A percentile compares a stretch with the other conserved stretches of the same genome.
Conservation (phyloP, 2,888 invertebrate genomes). For the Neria commutata region DNA sequence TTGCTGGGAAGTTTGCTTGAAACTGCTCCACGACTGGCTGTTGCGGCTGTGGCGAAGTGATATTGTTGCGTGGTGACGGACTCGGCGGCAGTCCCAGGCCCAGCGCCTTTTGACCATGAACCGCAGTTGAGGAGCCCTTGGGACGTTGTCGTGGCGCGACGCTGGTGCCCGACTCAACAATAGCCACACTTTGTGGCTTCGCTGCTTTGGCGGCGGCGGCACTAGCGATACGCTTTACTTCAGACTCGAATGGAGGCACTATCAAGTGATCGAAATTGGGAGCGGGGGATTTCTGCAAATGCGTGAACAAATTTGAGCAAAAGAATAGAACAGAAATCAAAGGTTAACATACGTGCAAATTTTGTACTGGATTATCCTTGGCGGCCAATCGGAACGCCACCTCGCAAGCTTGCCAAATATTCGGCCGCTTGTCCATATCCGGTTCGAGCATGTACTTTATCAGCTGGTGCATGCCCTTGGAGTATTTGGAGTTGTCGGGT, state of each 20-base stretch:
- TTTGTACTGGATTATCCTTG: conserved; percentile 79
- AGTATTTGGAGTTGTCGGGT: conserved; percentile 80
- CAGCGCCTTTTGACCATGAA: conserved; percentile 61
- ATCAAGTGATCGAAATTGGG: conserved; percentile 71
- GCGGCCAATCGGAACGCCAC: conserved; percentile 74
- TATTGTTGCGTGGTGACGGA: conserved; percentile 63
- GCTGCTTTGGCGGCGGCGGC: conserved; percentile 49
- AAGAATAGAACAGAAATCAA: not conserved
- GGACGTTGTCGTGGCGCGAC: conserved; percentile 84
- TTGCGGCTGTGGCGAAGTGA: conserved; percentile 59
- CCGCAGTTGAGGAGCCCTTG: conserved; percentile 66
- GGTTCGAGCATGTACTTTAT: conserved; percentile 86
- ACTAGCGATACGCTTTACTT: conserved; percentile 65
- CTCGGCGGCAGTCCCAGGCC: conserved; percentile 66
- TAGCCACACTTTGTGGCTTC: conserved; percentile 61
- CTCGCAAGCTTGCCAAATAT: conserved; percentile 83
- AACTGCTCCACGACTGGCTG: conserved; percentile 60
- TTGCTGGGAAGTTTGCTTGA: conserved; percentile 59
- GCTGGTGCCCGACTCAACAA: conserved; percentile 74
- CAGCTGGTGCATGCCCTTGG: conserved; percentile 72
- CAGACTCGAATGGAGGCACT: conserved; percentile 73
- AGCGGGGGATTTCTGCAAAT: conserved; percentile 69
- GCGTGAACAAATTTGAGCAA: not conserved
- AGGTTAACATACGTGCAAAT: conserved; percentile 71
- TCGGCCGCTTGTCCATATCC: conserved; percentile 81